Evolutionary conservation across 2,113 vertebrate genomes (phyloP), one percentile per base, ranked within the genome.

Genomic region (Chunga burmeisteri): DNA sequence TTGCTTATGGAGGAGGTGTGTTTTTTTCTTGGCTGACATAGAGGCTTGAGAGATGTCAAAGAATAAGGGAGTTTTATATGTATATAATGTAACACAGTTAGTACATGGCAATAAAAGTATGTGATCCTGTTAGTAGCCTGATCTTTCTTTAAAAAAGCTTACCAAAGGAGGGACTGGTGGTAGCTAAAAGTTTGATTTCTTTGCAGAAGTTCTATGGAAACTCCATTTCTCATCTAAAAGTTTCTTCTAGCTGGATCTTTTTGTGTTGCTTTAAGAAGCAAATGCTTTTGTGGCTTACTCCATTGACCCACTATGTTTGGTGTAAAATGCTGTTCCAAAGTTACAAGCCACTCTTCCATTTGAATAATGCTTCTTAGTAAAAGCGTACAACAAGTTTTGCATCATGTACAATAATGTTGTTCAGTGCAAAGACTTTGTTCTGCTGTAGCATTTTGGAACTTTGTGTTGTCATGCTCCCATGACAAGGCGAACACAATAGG

Each of bases 401-500:
- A 29, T 80, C n/a, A 4, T 20, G 46, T 66, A 34, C 61, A 62
- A 3, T 73, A 20, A 32, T 6, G 63, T 63, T 78, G 85, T 75
- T 66, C 34, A 30, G 62, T 47, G 89, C 29, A 59, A 61, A 87
- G 89, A 65, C 66, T 88, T 94, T 70, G 62, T 72, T 93, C 44
- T 81, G 66, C 85, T 66, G 46, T 12, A 44, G 62, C 3, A 0
- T 87, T 95, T 91, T 94, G 96, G 91, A 96, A 85, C 87, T 72
- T 71, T 3, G 6, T 79, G 77, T 86, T 92, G 91, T 93, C 86
- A 75, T 82, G 73, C 70, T 92, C 81, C 86, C 38, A 58, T 93
- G 93, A 95, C 94, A 85, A 82, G 93, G 81, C 58, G 40, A 92
- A 12, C 72, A 95, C 89, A 80, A 77, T 52, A 50, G 93, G 46